A percentile compares a stretch with the other conserved stretches of the same genome.
These are phyloP conservation scores for Chaenodraco wilsoni DNA, from an alignment of 2,797 vertebrate genomes.

Conservation along the genomic window DNA sequence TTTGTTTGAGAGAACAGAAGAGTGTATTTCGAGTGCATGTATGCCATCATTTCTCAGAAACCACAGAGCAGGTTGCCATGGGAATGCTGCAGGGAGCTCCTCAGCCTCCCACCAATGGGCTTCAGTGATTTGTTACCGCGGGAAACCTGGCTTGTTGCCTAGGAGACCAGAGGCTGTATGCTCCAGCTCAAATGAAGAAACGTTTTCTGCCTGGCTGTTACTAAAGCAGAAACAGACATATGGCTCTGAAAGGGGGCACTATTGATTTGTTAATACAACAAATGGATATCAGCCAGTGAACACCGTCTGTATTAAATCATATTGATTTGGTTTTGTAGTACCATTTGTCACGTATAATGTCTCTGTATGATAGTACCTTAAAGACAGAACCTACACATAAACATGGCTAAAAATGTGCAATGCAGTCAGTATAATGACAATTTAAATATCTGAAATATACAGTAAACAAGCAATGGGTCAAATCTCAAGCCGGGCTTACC, in stretches of 20 bases:
- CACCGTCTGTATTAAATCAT: background rate
- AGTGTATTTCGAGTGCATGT: slow-evolving; percentile 2
- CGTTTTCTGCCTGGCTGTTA: slow-evolving; percentile 40
- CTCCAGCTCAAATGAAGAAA: slow-evolving; percentile 48
- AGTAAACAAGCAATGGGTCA: background rate
- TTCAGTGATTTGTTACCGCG: slow-evolving; percentile 66
- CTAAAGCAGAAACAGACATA: slow-evolving; percentile 33
- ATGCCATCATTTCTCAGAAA: slow-evolving; percentile 67
- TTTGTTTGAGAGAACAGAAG: slow-evolving; percentile 1
- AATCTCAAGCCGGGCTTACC: background rate
- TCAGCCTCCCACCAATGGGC: slow-evolving; percentile 69
- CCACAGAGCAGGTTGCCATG: slow-evolving; percentile 76
- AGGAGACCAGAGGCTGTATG: slow-evolving; percentile 72
- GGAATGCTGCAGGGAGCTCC: slow-evolving; percentile 78
- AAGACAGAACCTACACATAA: background rate
- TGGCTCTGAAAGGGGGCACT: background rate
- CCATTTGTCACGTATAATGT: slow-evolving; percentile 15
- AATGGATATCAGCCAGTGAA: slow-evolving; percentile 22
- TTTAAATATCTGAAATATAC: background rate
- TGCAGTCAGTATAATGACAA: too few relatives aligned
- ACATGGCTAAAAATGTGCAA: background rate
- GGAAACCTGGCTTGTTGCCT: slow-evolving; percentile 79
- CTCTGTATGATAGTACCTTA: slow-evolving; percentile 1
- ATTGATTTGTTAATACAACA: slow-evolving; percentile 29
- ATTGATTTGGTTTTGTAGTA: slow-evolving; percentile 23